These are phyloP conservation scores for Trachythela sp. DNA, from an alignment of 64 coral and sea anemone species.

Conservation along the genomic window DNA sequence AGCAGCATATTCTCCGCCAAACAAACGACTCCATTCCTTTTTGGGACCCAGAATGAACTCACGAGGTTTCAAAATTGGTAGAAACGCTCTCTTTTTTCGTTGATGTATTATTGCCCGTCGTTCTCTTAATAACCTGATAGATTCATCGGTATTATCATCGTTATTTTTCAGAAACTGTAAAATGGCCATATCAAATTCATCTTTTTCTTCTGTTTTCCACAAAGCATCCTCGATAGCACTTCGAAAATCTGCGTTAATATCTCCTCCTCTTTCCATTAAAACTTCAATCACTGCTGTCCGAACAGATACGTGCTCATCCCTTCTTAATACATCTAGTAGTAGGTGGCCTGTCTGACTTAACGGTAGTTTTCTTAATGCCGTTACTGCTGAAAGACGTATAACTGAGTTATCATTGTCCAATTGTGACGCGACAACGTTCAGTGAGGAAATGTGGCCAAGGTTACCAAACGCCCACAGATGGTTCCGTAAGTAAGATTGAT, in stretches of 20 bases:
- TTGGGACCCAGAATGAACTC: conserved; percentile 60
- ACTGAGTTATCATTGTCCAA: conserved; percentile 73
- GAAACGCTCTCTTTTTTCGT: conserved; percentile 74
- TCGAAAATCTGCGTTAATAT: conserved; percentile 43
- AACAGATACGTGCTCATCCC: conserved; percentile 73
- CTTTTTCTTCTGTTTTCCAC: conserved; percentile 51
- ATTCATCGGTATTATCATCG: conserved; percentile 50
- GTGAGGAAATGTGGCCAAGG: conserved; percentile 75
- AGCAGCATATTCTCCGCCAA: conserved; percentile 67
- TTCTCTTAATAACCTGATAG: conserved; percentile 40
- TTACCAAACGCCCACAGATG: conserved; percentile 96
- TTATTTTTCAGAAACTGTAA: conserved; percentile 79
- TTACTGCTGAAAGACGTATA: conserved; percentile 68
- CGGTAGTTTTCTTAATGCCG: conserved; percentile 75
- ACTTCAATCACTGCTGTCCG: conserved; percentile 81
- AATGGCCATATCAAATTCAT: conserved; percentile 62
- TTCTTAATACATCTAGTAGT: conserved; percentile 41
- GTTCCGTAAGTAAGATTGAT: conserved; percentile 60
- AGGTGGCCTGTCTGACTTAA: conserved; percentile 45
- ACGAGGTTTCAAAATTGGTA: conserved; percentile 67
- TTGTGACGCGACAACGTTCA: conserved; percentile 60
- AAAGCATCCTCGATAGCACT: conserved; percentile 76
- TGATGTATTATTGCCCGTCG: conserved; percentile 41
- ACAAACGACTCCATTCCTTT: conserved; percentile 58
- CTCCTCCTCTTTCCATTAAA: conserved; percentile 67